Evolutionary conservation across 1,140 invertebrate species (phyloP).

Genomic region (Calephelis virginiensis): DNA sequence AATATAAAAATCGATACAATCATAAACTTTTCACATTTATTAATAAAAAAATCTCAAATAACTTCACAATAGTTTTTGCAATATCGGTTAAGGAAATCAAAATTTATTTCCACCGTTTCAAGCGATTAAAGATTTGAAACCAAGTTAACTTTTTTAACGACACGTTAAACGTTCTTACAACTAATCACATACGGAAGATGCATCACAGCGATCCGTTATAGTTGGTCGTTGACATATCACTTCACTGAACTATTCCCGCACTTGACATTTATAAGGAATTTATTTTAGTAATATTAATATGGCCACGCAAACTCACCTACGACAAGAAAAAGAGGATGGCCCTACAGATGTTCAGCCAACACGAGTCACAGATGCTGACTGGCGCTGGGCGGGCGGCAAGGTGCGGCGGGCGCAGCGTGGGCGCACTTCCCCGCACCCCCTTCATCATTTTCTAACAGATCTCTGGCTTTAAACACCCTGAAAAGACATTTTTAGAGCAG

Average conservation of each 20-base stretch:
- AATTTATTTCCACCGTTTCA: not conserved
- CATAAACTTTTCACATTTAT: too few species aligned
- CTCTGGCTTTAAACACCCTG: constrained; percentile 31
- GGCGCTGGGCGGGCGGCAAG: constrained; percentile 67
- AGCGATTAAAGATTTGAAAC: not conserved
- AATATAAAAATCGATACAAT: too few species aligned
- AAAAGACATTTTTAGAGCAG: constrained; percentile 72
- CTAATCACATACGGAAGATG: constrained; percentile 31
- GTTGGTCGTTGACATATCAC: constrained; percentile 45
- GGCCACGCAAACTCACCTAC: constrained; percentile 70
- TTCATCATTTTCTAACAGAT: constrained; percentile 24
- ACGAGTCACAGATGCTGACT: constrained; percentile 77
- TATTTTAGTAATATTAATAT: constrained; percentile 49
- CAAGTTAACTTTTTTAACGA: not conserved
- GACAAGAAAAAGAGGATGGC: constrained; percentile 71
- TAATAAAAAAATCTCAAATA: too few species aligned
- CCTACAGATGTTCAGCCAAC: constrained; percentile 76
- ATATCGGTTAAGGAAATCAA: not conserved
- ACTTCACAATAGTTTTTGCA: not conserved
- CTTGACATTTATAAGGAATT: constrained; percentile 35
- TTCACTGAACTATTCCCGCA: constrained; percentile 64
- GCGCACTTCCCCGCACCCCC: constrained; percentile 42
- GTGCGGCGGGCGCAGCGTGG: constrained; percentile 65
- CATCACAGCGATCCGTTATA: constrained; percentile 40
- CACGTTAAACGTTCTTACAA: constrained; percentile 9